Base-by-base conservation (phyloP, 2,888 invertebrate species). In the Notocelia uddmanniana region DNA sequence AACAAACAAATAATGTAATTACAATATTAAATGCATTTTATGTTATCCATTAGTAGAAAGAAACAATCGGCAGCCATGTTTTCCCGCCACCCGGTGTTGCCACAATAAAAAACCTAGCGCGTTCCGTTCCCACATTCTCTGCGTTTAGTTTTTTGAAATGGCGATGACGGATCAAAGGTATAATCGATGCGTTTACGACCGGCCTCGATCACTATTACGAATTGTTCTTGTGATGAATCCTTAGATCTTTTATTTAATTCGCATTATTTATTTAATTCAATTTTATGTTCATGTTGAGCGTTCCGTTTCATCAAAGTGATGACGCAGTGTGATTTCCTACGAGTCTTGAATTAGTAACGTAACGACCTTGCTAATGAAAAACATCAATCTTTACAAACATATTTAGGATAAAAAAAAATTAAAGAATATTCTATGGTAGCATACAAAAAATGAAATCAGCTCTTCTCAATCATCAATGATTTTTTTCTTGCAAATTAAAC, bases 151-250 rank as follows among this genome's bases (percentile, higher is more conserved):
- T 68, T 82, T 85, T 80, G 84, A 79, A 77, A 73, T 77, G 21
- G 75, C 76, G 80, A 74, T 78, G 78, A 70, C 70, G 79, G 88
- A 89, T 88, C 88, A 88, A 89, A 88, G 86, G 76, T 74, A 68
- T 69, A 72, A 75, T 74, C 64, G 58, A 77, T 76, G 75, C 74
- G 66, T 59, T 68, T 74, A 59, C 60, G 55, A 54, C 8, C 41
- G 55, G 15, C 60, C 68, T 59, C 62, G 68, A 68, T 68, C 19
- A 57, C 26, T 58, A 63, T 69, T 52, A 63, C 26, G 63, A 63
- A 64, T 73, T 68, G 60, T 73, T 68, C 52, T 45, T 11, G 54
- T n/a, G 72, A 50, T 67, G 71, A 72, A 26, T 55, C 55, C 67
- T 72, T 57, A 55, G 72, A 72, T 72, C 72, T 72, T 55, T 21